phyloP scores from a whole-genome alignment of 2,888 invertebrate genomes.

The Epirrhoe tristata region DNA sequence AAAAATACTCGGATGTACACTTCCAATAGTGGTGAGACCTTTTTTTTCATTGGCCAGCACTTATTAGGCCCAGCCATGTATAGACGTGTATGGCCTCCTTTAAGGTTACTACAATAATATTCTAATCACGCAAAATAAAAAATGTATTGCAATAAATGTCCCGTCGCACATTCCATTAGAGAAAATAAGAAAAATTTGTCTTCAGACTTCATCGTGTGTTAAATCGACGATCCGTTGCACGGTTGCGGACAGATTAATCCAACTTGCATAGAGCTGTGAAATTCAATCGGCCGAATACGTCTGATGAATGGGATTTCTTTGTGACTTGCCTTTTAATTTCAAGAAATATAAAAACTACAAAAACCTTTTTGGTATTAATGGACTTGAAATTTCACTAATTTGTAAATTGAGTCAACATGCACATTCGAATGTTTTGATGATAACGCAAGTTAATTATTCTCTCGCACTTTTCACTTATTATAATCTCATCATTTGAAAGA shows the following conservation, averaged over 20 bases:
- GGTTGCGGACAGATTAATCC: conserved; percentile 67
- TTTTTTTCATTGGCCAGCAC: too few relatives aligned
- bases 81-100: too few relatives aligned
- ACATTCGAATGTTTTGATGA: too few relatives aligned
- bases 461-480: too few relatives aligned
- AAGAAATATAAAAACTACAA: not conserved
- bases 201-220: conserved; percentile 64
- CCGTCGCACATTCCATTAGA: conserved; percentile 37
- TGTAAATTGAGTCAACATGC: too few relatives aligned
- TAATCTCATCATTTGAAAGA: too few relatives aligned
- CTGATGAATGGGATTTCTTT: not conserved
- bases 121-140: conserved; percentile 33
- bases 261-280: conserved; percentile 49
- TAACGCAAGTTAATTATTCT: too few relatives aligned
- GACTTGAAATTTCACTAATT: too few relatives aligned
- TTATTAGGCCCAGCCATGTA: too few relatives aligned
- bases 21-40: too few relatives aligned
- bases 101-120: not conserved
- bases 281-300: conserved; percentile 3
- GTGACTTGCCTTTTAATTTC: not conserved
- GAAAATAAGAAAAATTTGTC: conserved; percentile 59
- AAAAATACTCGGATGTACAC: too few relatives aligned
- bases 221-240: conserved; percentile 68
- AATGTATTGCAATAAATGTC: conserved; percentile 34
- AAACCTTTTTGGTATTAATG: not conserved